Evolutionary conservation across 2,113 vertebrate species (phyloP).

Genomic region (Eclectus roratus): DNA sequence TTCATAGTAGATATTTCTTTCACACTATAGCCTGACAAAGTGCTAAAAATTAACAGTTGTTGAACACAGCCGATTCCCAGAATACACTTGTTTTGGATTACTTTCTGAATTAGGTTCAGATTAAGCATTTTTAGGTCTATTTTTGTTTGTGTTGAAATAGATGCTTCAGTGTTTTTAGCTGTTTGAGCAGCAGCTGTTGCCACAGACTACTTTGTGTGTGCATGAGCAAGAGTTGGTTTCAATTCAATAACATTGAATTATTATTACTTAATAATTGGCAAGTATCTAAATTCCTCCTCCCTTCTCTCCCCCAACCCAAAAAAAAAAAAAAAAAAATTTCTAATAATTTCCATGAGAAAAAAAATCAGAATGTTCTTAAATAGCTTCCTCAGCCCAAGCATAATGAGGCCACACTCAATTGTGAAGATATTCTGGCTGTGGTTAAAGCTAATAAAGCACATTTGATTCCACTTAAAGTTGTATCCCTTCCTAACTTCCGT

Average conservation of each 20-base stretch:
- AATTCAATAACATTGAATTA: not conserved
- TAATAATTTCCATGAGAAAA: not conserved
- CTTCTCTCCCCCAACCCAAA: rapidly evolving
- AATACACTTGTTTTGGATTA: conserved; percentile 24
- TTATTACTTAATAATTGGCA: not conserved
- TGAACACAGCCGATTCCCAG: conserved; percentile 21
- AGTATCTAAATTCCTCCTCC: not conserved
- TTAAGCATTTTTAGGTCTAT: conserved; percentile 49
- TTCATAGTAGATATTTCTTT: not conserved
- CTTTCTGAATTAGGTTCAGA: conserved; percentile 40
- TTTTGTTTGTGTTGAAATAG: conserved; percentile 51
- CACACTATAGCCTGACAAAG: not conserved
- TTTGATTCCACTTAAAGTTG: not conserved
- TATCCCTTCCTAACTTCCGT: not conserved
- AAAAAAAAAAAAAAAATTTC: not conserved
- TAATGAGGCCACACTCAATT: not conserved
- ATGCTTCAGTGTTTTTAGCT: conserved; percentile 35
- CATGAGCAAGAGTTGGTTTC: not conserved
- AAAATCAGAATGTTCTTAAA: not conserved
- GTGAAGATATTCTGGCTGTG: not conserved
- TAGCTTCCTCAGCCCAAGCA: not conserved
- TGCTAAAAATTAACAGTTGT: conserved; percentile 25
- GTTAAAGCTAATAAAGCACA: not conserved
- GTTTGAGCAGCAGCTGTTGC: conserved; percentile 36
- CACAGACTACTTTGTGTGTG: not conserved